These are phyloP conservation scores for Phortica okadai DNA, from an alignment of 2,888 invertebrate genomes.

Conservation along the genomic window DNA sequence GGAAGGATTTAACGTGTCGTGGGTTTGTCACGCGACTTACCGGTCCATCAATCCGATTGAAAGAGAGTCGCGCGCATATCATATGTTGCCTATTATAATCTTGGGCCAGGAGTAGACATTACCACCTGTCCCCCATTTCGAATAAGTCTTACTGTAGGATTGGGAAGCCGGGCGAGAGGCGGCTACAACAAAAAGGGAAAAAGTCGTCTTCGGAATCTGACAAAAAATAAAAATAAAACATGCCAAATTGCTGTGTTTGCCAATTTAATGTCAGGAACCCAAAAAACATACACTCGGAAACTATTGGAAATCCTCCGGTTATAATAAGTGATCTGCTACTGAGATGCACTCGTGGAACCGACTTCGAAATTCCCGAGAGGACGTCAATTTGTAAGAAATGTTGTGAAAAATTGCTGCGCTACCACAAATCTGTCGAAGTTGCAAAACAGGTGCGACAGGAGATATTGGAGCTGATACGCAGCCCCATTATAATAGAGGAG, in stretches of 20 bases:
- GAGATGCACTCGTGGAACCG: conserved; percentile 59
- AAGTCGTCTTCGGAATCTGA: no score
- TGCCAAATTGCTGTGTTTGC: conserved; percentile 63
- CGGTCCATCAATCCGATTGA: no score
- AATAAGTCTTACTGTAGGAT: no score
- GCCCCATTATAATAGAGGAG: conserved; percentile 54
- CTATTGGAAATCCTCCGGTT: conserved; percentile 59
- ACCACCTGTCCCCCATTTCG: no score
- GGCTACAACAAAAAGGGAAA: no score
- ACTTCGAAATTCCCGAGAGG: conserved; percentile 48
- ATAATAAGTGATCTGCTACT: conserved; percentile 58
- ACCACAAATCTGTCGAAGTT: conserved; percentile 60
- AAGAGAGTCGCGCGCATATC: no score
- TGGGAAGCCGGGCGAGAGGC: no score
- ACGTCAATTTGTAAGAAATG: conserved; percentile 63
- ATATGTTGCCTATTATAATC: no score
- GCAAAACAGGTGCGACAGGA: conserved; percentile 59
- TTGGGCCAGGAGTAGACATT: no score
- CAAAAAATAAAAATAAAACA: conserved; percentile 43
- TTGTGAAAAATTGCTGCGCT: conserved; percentile 57
- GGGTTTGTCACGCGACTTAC: no score
- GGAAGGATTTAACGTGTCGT: no score
- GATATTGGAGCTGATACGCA: conserved; percentile 57
- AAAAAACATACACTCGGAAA: conserved; percentile 57
- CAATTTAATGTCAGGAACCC: conserved; percentile 59